A percentile compares a stretch with the other conserved stretches of the same genome.
These are phyloP conservation scores for Nothobranchius kuhntae DNA, from an alignment of 2,113 vertebrate genomes.

Conservation along the genomic window DNA sequence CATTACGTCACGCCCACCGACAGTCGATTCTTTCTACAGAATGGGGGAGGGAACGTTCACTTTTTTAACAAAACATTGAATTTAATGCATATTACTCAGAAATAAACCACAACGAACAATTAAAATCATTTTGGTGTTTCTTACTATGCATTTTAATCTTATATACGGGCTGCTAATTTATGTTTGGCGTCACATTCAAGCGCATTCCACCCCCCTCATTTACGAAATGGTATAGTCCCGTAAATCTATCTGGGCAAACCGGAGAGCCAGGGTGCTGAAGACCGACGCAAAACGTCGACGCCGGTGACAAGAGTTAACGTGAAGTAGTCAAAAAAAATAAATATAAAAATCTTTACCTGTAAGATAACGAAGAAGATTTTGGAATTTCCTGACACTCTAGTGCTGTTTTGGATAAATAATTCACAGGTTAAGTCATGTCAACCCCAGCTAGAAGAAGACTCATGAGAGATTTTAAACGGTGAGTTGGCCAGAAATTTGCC, in stretches of 20 bases:
- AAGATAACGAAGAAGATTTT: neutral
- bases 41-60: neutral
- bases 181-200: neutral
- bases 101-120: neutral
- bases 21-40: neutral
- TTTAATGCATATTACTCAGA: rapidly evolving
- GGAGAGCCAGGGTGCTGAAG: slow-evolving; percentile 13
- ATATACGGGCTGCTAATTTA: rapidly evolving
- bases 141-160: neutral
- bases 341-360: neutral
- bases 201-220: rapidly evolving
- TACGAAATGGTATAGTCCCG: slow-evolving; percentile 50
- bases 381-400: neutral
- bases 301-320: neutral
- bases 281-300: slow-evolving; percentile 9
- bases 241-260: slow-evolving; percentile 45
- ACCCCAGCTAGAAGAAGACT: slow-evolving; percentile 94
- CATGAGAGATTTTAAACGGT: slow-evolving; percentile 98
- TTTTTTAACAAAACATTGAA: neutral
- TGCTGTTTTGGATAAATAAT: neutral
- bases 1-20: slow-evolving; percentile 36
- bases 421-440: slow-evolving; percentile 80
- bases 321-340: slow-evolving; percentile 16
- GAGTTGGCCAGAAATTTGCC: slow-evolving; percentile 46
- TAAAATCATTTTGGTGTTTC: neutral